phyloP scores from a whole-genome alignment of 2,888 invertebrate species.

The Plusia festucae region DNA sequence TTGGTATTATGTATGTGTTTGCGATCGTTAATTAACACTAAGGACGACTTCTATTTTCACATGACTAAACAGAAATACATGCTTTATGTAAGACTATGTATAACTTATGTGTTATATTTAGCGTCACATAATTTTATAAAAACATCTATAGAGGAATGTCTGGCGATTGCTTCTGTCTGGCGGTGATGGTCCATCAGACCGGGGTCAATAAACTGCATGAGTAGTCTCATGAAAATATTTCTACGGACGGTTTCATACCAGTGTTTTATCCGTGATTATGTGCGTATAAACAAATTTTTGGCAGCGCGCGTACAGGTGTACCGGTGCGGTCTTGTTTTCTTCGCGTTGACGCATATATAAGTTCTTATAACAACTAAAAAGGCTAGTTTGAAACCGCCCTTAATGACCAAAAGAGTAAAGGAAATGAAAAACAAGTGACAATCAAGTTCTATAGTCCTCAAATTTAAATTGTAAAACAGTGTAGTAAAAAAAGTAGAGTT shows the following conservation, averaged over 20 bases:
- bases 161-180: neutral
- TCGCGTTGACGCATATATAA: no score
- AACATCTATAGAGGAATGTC: no score
- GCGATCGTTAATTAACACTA: constrained; percentile 23
- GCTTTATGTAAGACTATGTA: constrained; percentile 13
- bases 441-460: neutral
- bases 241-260: no score
- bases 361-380: no score
- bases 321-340: no score
- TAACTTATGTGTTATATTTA: constrained; percentile 13
- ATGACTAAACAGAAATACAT: constrained; percentile 13
- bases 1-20: constrained; percentile 31
- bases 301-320: no score
- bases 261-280: no score
- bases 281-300: no score
- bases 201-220: neutral
- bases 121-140: constrained; percentile 15
- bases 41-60: constrained; percentile 14
- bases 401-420: neutral
- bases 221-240: no score
- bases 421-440: neutral
- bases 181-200: neutral
- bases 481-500: no score
- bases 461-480: no score
- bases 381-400: no score